Base-by-base conservation (phyloP, 2,113 vertebrate species). In the Oxyruncus cristatus region DNA sequence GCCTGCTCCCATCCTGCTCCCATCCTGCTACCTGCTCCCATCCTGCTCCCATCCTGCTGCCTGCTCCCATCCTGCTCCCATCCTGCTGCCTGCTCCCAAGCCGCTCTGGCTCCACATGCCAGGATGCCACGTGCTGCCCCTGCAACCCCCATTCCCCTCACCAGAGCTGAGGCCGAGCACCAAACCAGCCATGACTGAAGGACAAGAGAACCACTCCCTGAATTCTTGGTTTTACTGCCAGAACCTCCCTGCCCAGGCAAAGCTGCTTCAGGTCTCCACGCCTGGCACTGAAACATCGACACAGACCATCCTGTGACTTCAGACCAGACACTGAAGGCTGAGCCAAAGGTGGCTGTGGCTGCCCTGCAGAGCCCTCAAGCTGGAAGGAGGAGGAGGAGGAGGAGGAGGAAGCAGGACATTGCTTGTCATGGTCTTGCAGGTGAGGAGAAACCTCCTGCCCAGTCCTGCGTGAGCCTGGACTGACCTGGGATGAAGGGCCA, bases 71-170 rank as follows among this genome's bases (percentile, higher is more conserved):
- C n/a, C n/a, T n/a, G n/a, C n/a, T n/a, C n/a, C n/a, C n/a, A n/a
- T n/a, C n/a, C n/a, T n/a, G n/a, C 33, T 76, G 46, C 67, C 58
- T 53, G 35, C 65, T 47, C 44, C 42, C 53, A 33, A 61, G 4
- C 44, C 5, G 1, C 70, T 46, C 58, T 42, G 26, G 56, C n/a
- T 79, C 74, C 37, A 10, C 3, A 0, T 0, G 3, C 56, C 14
- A 7, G 62, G 46, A 53, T 42, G 32, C 56, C 75, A 68, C 2
- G 0, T 5, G 55, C 67, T 74, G 63, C 32, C 32, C 28, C 65
- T n/a, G 32, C 0, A 0, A 39, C 56, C 65, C 47, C 66, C 0
- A 0, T 26, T 77, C 23, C 62, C 14, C 41, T 30, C 11, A 2
- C 23, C 65, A 49, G n/a, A 66, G 50, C n/a, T 1, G 0, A 17